Base-by-base conservation (phyloP, 2,113 vertebrate genomes). In the Azemiops feae region DNA sequence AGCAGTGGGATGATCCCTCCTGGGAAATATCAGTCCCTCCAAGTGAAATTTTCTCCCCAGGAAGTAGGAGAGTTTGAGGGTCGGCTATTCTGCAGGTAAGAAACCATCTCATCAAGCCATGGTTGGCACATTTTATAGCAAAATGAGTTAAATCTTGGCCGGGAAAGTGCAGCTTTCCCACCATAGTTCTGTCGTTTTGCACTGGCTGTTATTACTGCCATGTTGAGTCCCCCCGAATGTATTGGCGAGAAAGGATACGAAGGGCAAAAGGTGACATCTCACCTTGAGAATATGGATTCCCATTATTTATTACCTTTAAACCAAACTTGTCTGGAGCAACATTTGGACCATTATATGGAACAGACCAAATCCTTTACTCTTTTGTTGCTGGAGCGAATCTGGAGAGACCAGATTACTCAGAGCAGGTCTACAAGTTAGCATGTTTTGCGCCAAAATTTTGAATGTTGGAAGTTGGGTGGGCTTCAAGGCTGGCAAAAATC, bases 51-150 rank as follows among this genome's bases (percentile, higher is more conserved):
- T 96, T 98, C 96, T 50, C 99, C 99, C 0, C 1, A 97, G 95
- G 97, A 97, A 0, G 54, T 96, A 60, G 98, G 98, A 5, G 94
- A 97, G 12, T 99, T 98, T 89, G 95, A 98, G 91, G 97, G 95
- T 93, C 95, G 3, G 4, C 95, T 99, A 64, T 16, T 97, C 89
- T 99, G 99, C 98, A 98, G 98, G 99, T 99, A 95, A 95, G 97
- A 50, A 10, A 22, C 2, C 1, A 4, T 34, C 11, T 43, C 6
- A 81, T 43, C 34, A 39, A 81, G 74, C 34, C 69, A 81, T 20
- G n/a, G 6, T 74, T n/a, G 16, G 69, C 34, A 81, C 0, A 18
- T 39, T 81, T 81, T 43, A 81, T 1, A 27, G 2, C 0, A 45
- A 60, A 81, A 20, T 43, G 58, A 25, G 6, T 34, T 20, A 57